These are phyloP conservation scores for Dasysyrphus tricinctus DNA, from an alignment of 2,888 invertebrate species.

Conservation along the genomic window DNA sequence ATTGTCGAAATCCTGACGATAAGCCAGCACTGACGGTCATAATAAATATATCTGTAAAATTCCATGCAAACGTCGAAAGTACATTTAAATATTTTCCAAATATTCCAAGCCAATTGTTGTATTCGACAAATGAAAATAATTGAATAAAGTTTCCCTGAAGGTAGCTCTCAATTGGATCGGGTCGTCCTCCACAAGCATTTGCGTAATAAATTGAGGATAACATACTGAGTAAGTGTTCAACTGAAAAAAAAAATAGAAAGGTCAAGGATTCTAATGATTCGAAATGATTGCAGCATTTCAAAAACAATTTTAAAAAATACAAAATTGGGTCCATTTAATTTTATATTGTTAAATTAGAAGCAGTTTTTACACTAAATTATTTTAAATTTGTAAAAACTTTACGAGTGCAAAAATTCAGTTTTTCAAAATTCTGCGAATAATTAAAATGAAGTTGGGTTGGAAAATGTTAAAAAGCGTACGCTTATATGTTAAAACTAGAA, in stretches of 20 bases:
- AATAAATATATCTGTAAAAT: slow-evolving; percentile 89
- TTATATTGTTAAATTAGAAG: no score
- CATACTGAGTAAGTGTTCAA: slow-evolving; percentile 87
- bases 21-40: slow-evolving; percentile 88
- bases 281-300: neutral
- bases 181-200: slow-evolving; percentile 79
- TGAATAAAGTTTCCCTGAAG: slow-evolving; percentile 78
- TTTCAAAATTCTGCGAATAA: no score
- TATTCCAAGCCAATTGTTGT: slow-evolving; percentile 77
- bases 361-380: no score
- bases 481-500: no score
- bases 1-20: slow-evolving; percentile 86
- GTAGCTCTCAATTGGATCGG: slow-evolving; percentile 80
- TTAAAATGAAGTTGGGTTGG: no score
- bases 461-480: no score
- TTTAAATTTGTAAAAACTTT: no score
- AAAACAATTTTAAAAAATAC: no score
- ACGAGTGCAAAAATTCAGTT: no score
- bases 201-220: slow-evolving; percentile 84
- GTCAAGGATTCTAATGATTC: no score
- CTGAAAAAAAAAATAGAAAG: slow-evolving; percentile 69
- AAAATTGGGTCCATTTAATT: no score
- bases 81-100: slow-evolving; percentile 84
- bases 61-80: slow-evolving; percentile 89
- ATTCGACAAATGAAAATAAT: slow-evolving; percentile 79